Percentiles rank a stretch among this genome's conserved stretches.
Conservation (phyloP, 2,113 vertebrate species). For the Mesembrinibis cayennensis region DNA sequence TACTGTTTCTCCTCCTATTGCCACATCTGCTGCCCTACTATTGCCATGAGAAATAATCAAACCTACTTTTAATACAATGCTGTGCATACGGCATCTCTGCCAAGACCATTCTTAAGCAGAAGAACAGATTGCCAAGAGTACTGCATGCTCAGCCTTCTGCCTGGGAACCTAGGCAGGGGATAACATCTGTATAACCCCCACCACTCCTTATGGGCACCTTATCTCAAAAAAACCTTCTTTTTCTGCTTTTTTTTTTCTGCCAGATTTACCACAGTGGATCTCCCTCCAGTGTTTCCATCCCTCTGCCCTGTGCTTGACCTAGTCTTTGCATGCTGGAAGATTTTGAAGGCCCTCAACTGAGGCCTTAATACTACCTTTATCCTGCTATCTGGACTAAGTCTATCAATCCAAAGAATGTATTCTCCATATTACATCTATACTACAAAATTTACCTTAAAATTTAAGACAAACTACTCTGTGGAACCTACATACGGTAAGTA, state of each 20-base stretch:
- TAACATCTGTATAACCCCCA: background rate
- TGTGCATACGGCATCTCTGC: background rate
- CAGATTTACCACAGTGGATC: background rate
- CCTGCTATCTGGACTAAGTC: background rate
- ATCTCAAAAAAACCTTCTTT: background rate
- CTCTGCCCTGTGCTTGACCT: background rate
- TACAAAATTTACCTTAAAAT: background rate
- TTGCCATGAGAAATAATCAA: background rate
- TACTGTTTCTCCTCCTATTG: background rate
- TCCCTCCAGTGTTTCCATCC: background rate
- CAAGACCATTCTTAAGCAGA: background rate
- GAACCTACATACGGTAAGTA: fast-evolving
- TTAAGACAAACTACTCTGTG: background rate
- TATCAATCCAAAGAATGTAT: background rate
- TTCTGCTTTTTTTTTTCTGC: background rate
- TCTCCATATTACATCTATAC: background rate
- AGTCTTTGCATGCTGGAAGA: background rate
- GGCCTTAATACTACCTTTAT: background rate
- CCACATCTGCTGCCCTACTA: background rate
- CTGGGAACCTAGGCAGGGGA: background rate
- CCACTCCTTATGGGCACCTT: background rate
- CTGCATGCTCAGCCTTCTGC: background rate
- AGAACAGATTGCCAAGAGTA: background rate
- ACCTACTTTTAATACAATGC: background rate
- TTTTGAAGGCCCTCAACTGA: background rate